A percentile compares a stretch with the other conserved stretches of the same genome.
phyloP scores from a whole-genome alignment of 2,797 vertebrate genomes.

The Myiotriccus ornatus region DNA sequence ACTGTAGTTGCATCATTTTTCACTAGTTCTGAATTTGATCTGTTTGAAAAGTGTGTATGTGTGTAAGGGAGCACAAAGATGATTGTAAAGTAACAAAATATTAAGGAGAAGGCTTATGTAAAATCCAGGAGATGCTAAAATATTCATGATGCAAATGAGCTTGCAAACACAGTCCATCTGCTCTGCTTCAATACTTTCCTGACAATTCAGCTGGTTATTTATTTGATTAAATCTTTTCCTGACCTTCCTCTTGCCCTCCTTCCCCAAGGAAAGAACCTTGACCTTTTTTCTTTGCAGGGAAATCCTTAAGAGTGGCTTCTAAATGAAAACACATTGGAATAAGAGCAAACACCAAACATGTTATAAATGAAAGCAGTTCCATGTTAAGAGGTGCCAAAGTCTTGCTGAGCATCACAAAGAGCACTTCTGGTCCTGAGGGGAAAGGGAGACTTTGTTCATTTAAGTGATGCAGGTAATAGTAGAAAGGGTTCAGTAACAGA shows the following conservation, averaged over 20 bases:
- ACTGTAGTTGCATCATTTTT: not conserved
- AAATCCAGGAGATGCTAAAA: not conserved
- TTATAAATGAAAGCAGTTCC: not conserved
- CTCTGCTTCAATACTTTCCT: constrained; percentile 4
- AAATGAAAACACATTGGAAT: not conserved
- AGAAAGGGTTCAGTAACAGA: not conserved
- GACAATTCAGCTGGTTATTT: not conserved
- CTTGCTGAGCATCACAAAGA: not conserved
- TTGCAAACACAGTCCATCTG: constrained; percentile 15
- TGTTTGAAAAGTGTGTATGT: not conserved
- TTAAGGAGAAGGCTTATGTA: not conserved
- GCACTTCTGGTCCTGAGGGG: not conserved
- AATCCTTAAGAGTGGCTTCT: not conserved
- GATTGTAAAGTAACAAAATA: not conserved
- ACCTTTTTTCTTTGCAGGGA: not conserved
- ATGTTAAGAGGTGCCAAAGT: not conserved
- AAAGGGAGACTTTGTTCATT: not conserved
- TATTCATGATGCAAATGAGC: not conserved
- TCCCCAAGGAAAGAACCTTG: not conserved
- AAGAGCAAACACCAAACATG: not conserved
- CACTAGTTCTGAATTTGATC: not conserved
- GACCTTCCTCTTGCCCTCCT: not conserved
- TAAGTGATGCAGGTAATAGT: not conserved
- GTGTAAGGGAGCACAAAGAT: not conserved
- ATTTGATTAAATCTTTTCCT: not conserved